Evolutionary conservation across 2,797 vertebrate genomes (phyloP).

Genomic region (Acanthiza pusilla): DNA sequence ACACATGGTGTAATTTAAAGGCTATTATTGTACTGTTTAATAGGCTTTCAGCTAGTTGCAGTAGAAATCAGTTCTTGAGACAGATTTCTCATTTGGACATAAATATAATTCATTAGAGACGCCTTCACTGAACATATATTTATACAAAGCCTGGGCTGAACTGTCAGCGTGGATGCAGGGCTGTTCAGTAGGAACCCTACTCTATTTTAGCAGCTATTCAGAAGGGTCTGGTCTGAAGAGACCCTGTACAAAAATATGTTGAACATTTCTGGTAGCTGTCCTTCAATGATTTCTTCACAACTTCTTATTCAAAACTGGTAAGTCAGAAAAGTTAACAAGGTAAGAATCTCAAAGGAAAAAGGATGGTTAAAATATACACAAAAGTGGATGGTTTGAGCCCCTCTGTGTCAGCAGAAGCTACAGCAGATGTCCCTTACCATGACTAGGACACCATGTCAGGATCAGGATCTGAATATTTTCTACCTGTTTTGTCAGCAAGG

Average conservation of each 20-base stretch:
- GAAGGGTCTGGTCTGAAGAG: background rate
- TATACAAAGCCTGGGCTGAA: background rate
- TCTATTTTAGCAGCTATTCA: background rate
- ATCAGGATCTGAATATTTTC: background rate
- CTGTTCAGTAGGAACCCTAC: background rate
- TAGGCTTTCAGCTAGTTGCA: background rate
- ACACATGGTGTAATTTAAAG: background rate
- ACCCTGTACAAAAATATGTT: background rate
- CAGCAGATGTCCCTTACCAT: background rate
- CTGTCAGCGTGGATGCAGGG: accelerated
- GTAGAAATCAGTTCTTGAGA: background rate
- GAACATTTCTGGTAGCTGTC: background rate
- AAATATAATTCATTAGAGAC: background rate
- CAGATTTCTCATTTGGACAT: background rate
- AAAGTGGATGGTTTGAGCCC: accelerated
- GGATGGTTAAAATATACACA: background rate
- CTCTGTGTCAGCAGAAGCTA: background rate
- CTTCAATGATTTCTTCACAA: background rate
- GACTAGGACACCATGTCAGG: background rate
- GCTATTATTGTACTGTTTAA: background rate
- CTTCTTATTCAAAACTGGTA: background rate
- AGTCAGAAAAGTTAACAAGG: background rate
- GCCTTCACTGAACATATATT: background rate
- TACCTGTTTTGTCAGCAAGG: background rate
- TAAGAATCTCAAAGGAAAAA: background rate